phyloP scores from a whole-genome alignment of 2,113 vertebrate genomes.

The Tachysurus fulvidraco region DNA sequence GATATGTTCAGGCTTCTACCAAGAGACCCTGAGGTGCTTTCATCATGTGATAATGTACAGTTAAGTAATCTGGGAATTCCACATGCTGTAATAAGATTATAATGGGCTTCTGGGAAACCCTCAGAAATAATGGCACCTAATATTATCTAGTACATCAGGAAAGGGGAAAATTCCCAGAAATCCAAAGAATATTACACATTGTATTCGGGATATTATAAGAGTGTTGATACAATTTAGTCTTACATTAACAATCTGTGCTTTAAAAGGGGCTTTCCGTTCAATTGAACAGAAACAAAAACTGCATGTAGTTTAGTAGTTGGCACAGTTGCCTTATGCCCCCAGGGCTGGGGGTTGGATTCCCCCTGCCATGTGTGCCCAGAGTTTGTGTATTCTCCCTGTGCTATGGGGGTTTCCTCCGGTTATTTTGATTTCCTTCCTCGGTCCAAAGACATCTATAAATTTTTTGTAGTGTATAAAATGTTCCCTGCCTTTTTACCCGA shows the following conservation, averaged over 20 bases:
- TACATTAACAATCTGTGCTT: background rate
- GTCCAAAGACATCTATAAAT: too few species aligned
- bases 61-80: conserved; percentile 13
- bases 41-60: background rate
- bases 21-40: background rate
- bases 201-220: background rate
- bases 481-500: too few species aligned
- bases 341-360: too few species aligned
- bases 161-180: background rate
- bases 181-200: background rate
- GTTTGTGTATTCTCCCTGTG: too few species aligned
- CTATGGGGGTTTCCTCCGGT: too few species aligned
- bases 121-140: background rate
- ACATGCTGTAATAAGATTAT: background rate
- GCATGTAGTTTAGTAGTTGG: too few species aligned
- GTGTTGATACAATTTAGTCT: background rate
- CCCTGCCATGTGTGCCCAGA: too few species aligned
- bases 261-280: background rate
- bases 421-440: too few species aligned
- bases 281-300: background rate
- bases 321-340: too few species aligned
- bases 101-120: background rate
- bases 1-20: background rate
- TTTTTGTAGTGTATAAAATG: too few species aligned
- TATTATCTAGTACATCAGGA: background rate